Conservation (phyloP, 2,888 invertebrate species). For the Pristionchus japonicus region DNA sequence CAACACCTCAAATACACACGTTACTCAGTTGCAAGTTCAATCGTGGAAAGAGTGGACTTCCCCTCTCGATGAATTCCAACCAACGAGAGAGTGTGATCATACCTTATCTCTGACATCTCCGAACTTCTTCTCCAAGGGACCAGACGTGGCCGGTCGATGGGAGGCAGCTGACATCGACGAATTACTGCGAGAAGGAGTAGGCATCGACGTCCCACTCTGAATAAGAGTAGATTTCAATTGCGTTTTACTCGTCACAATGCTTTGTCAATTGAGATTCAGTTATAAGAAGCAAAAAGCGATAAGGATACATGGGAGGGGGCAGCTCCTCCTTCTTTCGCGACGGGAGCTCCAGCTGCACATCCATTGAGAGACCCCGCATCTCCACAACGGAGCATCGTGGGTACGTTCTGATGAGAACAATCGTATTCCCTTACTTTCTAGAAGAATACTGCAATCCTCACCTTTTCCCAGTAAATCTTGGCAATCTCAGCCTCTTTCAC, state of each 20-base stretch:
- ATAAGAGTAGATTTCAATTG: neutral
- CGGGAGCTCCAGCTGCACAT: slow-evolving; percentile 37
- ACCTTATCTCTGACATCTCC: slow-evolving; percentile 9
- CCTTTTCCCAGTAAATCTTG: slow-evolving; percentile 43
- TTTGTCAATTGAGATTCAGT: neutral
- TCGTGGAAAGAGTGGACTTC: too few species aligned
- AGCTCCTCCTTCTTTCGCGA: slow-evolving; percentile 25
- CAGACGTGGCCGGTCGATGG: slow-evolving; percentile 22
- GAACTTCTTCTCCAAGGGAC: neutral
- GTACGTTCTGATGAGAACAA: neutral
- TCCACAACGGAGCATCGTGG: slow-evolving; percentile 28
- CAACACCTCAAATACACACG: neutral
- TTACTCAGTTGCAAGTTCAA: neutral
- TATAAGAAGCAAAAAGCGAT: neutral
- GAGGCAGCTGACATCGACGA: neutral
- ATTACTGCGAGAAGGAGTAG: neutral
- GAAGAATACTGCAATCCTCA: neutral
- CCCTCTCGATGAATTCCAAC: too few species aligned
- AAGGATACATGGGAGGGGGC: neutral
- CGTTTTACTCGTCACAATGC: neutral
- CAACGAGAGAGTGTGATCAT: neutral
- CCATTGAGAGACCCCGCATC: neutral
- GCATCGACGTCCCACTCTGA: neutral
- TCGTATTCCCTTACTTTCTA: neutral
- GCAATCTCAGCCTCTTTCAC: slow-evolving; percentile 43